A percentile compares a stretch with the other conserved stretches of the same genome.
These are phyloP conservation scores for Choreutis nemorana DNA, from an alignment of 2,888 invertebrate species.

Conservation along the genomic window DNA sequence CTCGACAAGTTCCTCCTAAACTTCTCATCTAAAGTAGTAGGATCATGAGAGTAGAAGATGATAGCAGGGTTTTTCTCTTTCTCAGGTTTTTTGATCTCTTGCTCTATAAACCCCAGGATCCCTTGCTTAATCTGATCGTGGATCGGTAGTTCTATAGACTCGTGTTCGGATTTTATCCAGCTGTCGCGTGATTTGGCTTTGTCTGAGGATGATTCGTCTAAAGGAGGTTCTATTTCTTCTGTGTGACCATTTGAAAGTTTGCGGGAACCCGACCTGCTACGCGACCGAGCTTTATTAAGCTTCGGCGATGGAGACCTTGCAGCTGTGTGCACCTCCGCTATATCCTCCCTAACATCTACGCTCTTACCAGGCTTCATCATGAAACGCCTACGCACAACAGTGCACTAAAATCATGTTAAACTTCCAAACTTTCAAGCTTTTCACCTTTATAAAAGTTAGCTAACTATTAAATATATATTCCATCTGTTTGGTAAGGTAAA, in stretches of 20 bases:
- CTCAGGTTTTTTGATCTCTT: conserved; percentile 58
- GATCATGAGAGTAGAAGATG: conserved; percentile 59
- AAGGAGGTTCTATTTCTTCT: conserved; percentile 16
- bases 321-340: conserved; percentile 49
- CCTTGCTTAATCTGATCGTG: conserved; percentile 64
- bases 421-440: background rate
- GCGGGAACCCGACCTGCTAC: conserved; percentile 41
- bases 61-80: conserved; percentile 49
- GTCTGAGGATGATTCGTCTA: conserved; percentile 22
- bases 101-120: conserved; percentile 57
- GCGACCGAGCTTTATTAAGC: conserved; percentile 32
- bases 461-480: no score
- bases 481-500: no score
- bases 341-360: conserved; percentile 42
- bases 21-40: conserved; percentile 55
- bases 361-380: conserved; percentile 53
- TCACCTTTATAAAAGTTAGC: no score
- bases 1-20: conserved; percentile 47
- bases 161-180: conserved; percentile 58
- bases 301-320: conserved; percentile 53
- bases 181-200: conserved; percentile 45
- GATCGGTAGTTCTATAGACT: conserved; percentile 66
- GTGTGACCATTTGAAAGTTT: conserved; percentile 50
- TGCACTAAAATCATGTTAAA: conserved; percentile 2
- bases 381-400: conserved; percentile 17